These are phyloP conservation scores for Podabrus alpinus DNA, from an alignment of 2,888 invertebrate genomes.

Conservation along the genomic window DNA sequence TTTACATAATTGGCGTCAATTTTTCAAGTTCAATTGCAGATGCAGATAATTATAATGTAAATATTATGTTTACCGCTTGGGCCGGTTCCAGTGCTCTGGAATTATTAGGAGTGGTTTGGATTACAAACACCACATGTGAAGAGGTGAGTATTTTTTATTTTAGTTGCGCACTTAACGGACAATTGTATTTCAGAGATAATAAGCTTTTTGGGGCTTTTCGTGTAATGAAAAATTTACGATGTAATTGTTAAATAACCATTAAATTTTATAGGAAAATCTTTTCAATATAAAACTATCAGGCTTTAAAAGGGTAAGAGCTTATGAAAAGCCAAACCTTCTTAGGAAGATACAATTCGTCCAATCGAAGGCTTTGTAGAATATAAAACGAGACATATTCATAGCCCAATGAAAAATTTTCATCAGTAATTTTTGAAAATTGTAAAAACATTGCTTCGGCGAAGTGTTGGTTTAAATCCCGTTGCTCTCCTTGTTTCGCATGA, in stretches of 20 bases:
- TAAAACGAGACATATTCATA: neutral
- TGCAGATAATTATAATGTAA: conserved; percentile 22
- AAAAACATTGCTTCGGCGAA: neutral
- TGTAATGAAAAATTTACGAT: neutral
- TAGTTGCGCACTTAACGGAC: neutral
- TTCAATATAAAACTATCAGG: neutral
- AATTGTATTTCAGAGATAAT: neutral
- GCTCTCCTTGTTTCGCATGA: neutral
- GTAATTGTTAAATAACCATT: neutral
- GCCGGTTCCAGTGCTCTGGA: conserved; percentile 43
- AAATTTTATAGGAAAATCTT: neutral
- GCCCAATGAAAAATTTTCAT: neutral
- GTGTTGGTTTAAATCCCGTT: neutral
- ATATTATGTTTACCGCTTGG: conserved; percentile 41
- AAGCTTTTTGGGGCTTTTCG: neutral
- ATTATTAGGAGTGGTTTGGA: conserved; percentile 41
- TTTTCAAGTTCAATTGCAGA: conserved; percentile 32
- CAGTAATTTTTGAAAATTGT: neutral
- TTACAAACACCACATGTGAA: conserved; percentile 42
- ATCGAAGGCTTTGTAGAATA: neutral
- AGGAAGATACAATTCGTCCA: neutral
- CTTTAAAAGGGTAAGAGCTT: neutral
- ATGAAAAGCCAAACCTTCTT: neutral
- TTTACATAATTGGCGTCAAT: conserved; percentile 41
- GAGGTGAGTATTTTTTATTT: conserved; percentile 38